Base-by-base conservation (phyloP, 2,888 invertebrate genomes). In the Drosophila stalkeri region DNA sequence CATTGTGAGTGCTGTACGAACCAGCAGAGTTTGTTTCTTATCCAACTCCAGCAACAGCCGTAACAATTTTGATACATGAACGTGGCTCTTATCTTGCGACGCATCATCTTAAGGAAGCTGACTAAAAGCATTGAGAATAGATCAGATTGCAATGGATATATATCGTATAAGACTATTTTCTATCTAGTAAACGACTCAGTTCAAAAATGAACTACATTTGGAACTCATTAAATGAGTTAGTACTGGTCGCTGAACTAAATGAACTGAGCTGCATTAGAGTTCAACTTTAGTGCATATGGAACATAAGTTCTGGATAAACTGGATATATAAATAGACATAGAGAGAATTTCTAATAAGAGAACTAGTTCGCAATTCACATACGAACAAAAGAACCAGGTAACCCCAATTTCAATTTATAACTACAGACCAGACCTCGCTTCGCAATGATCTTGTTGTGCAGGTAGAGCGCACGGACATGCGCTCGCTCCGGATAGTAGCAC, bases 391-490 rank as follows among this genome's bases (percentile, higher is more conserved):
- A 37, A 37, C 4, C 0, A n/a, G 9, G 33, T 12, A 31, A n/a
- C n/a, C 11, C 20, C 1, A 54, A 7, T 9, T 4, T 4, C 20
- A 14, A 9, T 0, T 23, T 37, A 23, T 9, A n/a, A 16, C 16
- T 52, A n/a, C 5, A 2, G n/a, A 23, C 16, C 14, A 86, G 7
- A 94, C 94, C 94, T 93, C 96, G 93, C 11, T 94, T 94, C 86
- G 95, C 94, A 37, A 97, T 90, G 62, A 98, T 96, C 80, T 96
- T 95, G 90, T 96, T 96, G 90, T 97, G 97, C 8, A 98, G 93
- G 97, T 97, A 98, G 3, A 95, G 93, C 0, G 97, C 95, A n/a
- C 97, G 94, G 61, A 96, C 94, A 56, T 94, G 94, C 0, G 97
- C 96, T 41, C 97, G 94, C 23, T 95, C 94, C 0, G 97, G 97